These are phyloP conservation scores for Ophiodon elongatus DNA, from an alignment of 2,113 vertebrate genomes.

Conservation along the genomic window DNA sequence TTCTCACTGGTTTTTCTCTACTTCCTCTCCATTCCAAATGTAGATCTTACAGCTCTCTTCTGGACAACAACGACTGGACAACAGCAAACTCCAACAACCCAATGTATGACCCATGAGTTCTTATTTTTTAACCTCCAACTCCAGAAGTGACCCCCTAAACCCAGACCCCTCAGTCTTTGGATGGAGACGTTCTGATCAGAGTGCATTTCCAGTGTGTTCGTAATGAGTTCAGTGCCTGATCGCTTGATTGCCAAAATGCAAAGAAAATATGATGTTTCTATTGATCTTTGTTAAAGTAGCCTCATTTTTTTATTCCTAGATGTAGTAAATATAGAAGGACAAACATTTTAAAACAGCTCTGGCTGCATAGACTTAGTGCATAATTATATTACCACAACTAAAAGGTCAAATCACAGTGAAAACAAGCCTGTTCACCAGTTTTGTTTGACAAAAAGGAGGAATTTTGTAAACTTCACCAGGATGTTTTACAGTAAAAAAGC, in stretches of 20 bases:
- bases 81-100: constrained; percentile 89
- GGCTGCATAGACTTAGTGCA: neutral
- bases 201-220: neutral
- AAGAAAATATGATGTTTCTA: neutral
- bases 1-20: neutral
- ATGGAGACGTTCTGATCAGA: constrained; percentile 5
- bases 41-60: constrained; percentile 87
- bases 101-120: constrained; percentile 88
- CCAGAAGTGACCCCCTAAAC: neutral
- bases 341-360: constrained; percentile 8
- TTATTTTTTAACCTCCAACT: neutral
- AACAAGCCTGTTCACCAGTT: neutral
- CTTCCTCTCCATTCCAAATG: constrained; percentile 77
- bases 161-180: neutral
- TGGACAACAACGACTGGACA: constrained; percentile 85
- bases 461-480: neutral
- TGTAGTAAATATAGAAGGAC: neutral
- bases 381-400: neutral
- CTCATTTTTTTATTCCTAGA: neutral
- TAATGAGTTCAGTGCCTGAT: neutral
- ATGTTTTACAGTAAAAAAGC: too few species aligned
- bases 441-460: neutral
- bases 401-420: neutral
- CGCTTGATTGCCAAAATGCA: neutral
- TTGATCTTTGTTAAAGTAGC: neutral